Conservation (phyloP, 2,797 vertebrate genomes). For the Discoglossus pictus region DNA sequence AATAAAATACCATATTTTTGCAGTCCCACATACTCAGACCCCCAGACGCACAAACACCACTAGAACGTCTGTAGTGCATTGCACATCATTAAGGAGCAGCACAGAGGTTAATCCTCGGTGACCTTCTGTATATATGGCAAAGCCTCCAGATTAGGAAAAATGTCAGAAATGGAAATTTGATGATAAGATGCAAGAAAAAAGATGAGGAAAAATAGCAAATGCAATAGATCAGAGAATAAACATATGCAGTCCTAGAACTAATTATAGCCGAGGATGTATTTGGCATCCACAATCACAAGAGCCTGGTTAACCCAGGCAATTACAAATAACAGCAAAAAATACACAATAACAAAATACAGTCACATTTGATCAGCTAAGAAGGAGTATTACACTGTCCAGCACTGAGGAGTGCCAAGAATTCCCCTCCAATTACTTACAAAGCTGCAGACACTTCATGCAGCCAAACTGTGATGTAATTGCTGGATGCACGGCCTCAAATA, state of each 20-base stretch:
- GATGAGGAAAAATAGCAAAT: slow-evolving; percentile 41
- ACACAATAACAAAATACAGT: slow-evolving; percentile 36
- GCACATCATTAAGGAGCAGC: slow-evolving; percentile 1
- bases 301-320: slow-evolving; percentile 23
- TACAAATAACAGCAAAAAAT: slow-evolving; percentile 19
- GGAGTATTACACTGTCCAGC: slow-evolving; percentile 41
- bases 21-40: neutral
- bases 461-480: slow-evolving; percentile 39
- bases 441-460: slow-evolving; percentile 25
- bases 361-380: slow-evolving; percentile 30
- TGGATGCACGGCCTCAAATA: slow-evolving; percentile 8
- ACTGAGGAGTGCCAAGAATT: slow-evolving; percentile 26
- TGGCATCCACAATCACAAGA: slow-evolving; percentile 34
- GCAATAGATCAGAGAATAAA: slow-evolving; percentile 44
- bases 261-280: slow-evolving; percentile 26
- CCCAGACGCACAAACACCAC: neutral
- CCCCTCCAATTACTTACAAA: slow-evolving; percentile 29
- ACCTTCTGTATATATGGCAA: slow-evolving; percentile 29
- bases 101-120: slow-evolving; percentile 43
- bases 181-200: slow-evolving; percentile 28
- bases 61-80: neutral
- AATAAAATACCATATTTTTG: neutral
- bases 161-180: slow-evolving; percentile 49
- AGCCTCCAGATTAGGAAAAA: slow-evolving; percentile 41
- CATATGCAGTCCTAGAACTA: slow-evolving; percentile 18